Base-by-base conservation (phyloP, 2,113 vertebrate species). In the Spea multiplicata region DNA sequence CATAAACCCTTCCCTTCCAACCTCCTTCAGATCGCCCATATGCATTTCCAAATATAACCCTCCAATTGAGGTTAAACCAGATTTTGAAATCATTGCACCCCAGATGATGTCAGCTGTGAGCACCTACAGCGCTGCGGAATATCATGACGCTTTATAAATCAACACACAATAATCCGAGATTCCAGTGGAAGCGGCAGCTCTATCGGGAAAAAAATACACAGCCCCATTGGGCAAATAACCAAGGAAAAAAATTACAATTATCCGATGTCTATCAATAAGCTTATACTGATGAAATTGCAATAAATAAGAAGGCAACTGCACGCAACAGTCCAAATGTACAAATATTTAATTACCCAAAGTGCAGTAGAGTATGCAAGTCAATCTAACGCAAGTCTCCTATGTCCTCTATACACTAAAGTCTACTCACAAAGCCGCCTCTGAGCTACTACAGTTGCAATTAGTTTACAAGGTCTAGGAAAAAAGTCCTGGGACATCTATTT, bases 221-320 rank as follows among this genome's bases (percentile, higher is more conserved):
- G 17, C 14, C 61, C 3, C 6, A 64, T 6, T 16, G 61, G 61
- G n/a, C 17, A 64, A 17, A 64, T 17, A 4, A 64, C 12, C 85
- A 82, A 80, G 83, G 83, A 85, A 86, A 88, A 88, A 86, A 84
- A 83, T 86, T 84, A 87, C 80, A 87, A 59, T 86, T 85, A 10
- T 53, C 50, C 50, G 6, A 7, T 13, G 4, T 13, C 55, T 59
- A 59, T 12, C 14, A 82, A 84, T 86, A 86, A 84, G 83, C 82
- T 84, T 87, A 84, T 82, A 85, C 83, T 87, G 78, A 86, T 83
- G 81, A 82, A 44, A 49, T 69, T 8, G 44, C 86, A 88, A 86
- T 86, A 88, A 88, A 86, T 86, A 85, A 85, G 9, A 9, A 13
- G 83, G 84, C 81, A 86, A 83, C 85, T 85, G 86, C 84, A 86